Evolutionary conservation across 2,888 invertebrate genomes (phyloP), one percentile per base, ranked within the genome.

Genomic region (Synanthedon vespiformis): DNA sequence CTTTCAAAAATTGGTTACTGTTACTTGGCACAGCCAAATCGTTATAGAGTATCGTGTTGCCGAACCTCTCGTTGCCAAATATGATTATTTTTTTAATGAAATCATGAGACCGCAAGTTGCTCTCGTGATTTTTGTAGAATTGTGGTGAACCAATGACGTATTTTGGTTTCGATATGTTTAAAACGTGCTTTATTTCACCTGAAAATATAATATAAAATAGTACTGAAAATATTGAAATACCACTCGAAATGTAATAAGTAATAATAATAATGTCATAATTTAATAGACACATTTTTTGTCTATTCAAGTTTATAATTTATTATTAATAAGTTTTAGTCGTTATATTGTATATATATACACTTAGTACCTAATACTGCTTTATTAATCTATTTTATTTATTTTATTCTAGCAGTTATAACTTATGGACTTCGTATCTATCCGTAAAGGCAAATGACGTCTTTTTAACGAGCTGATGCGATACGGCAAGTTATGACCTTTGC

Each of bases 111-210:
- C 60, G 64, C 1, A 80, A 54, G 0, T 59, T 67, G 40, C 69
- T 68, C 2, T 41, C 57, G 40, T 79, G 76, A 0, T 41, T 52
- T 56, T 77, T 72, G 58, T 70, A 77, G 0, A 65, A 64, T 1
- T 54, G 1, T 1, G 75, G 76, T 0, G 84, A 84, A 27, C 75
- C 75, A 44, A 84, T 67, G 0, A 83, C 48, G 54, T 65, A 67
- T 56, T 65, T 69, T 2, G 84, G 82, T 55, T 80, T 81, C 0
- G 80, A 66, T 55, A 84, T 82, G 49, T 61, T 62, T 13, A 70
- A 49, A 0, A 70, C 72, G 60, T 84, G 77, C 49, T 63, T 66
- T 5, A 85, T 50, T 70, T 85, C 84, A 34, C 67, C 83, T 84
- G 75, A 44, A 57, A 58, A 11, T 51, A 34, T 22, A 67, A 74